A percentile compares a stretch with the other conserved stretches of the same genome.
These are phyloP conservation scores for Avahi laniger DNA, from an alignment of 2,797 vertebrate genomes.

Conservation along the genomic window DNA sequence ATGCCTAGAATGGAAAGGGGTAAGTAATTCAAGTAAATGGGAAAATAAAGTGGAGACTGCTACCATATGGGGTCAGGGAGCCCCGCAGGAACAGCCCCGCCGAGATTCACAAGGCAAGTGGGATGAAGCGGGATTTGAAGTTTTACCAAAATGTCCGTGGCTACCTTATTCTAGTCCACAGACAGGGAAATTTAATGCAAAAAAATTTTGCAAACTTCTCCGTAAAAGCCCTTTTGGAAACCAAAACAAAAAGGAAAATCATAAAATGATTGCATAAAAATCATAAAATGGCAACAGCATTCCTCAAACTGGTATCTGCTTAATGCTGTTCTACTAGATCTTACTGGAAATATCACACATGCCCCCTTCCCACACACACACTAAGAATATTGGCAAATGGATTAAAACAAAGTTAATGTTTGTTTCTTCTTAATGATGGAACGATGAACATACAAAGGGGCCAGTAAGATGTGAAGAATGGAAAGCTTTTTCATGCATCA, in stretches of 20 bases:
- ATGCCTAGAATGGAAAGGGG: neutral
- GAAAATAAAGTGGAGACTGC: neutral
- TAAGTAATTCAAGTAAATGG: neutral
- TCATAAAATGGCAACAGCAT: neutral
- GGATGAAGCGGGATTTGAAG: too few species aligned
- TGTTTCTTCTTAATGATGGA: neutral
- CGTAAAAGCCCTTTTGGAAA: neutral
- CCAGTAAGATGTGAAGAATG: neutral
- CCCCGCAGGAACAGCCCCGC: too few species aligned
- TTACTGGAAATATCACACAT: neutral
- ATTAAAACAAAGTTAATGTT: neutral
- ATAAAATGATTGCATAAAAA: neutral
- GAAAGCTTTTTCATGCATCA: neutral
- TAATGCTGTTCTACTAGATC: neutral
- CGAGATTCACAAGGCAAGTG: rapidly evolving
- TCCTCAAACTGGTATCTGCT: neutral
- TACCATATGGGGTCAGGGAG: rapidly evolving
- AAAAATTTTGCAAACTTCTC: neutral
- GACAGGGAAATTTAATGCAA: neutral
- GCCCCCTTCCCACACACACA: neutral
- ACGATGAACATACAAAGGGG: too few species aligned
- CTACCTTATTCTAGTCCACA: neutral
- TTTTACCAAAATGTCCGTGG: rapidly evolving
- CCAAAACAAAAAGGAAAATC: neutral
- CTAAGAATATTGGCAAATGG: neutral